phyloP scores from a whole-genome alignment of 2,888 invertebrate genomes.

The Lepidonotus clava region DNA sequence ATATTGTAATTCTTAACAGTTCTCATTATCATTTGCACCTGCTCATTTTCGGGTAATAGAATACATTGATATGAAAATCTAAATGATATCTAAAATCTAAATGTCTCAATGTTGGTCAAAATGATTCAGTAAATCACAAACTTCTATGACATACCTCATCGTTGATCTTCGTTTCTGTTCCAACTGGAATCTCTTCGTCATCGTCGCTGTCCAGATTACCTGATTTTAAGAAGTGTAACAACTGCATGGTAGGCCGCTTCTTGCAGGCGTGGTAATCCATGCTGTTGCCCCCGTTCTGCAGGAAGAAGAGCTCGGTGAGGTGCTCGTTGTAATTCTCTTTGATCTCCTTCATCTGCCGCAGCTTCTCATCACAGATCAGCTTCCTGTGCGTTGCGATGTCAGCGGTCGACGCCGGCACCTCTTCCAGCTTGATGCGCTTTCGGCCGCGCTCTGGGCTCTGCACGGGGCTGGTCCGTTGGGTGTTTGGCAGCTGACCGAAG shows the following conservation, averaged over 20 bases:
- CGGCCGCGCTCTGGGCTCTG: constrained; percentile 59
- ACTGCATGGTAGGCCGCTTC: constrained; percentile 87
- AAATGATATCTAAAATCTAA: no score
- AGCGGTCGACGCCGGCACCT: constrained; percentile 70
- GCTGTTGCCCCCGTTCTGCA: constrained; percentile 92
- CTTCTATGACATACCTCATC: constrained; percentile 61
- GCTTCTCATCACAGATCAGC: constrained; percentile 69
- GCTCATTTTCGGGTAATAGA: no score
- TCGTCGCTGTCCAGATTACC: constrained; percentile 86
- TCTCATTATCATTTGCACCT: no score
- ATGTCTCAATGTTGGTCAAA: no score
- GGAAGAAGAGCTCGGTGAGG: constrained; percentile 90
- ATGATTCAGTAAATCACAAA: neutral
- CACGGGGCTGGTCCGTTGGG: constrained; percentile 50
- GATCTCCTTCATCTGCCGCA: constrained; percentile 72
- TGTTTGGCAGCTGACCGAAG: neutral
- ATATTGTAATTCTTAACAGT: no score
- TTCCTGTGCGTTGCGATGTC: constrained; percentile 74
- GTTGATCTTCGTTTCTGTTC: constrained; percentile 61
- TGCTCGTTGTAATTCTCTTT: constrained; percentile 79
- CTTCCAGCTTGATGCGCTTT: constrained; percentile 75
- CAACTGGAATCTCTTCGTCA: constrained; percentile 80
- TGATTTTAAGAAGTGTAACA: constrained; percentile 88
- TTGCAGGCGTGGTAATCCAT: constrained; percentile 93
- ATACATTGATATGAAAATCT: no score